Conservation (phyloP, 2,797 vertebrate species). For the Acipenser ruthenus region DNA sequence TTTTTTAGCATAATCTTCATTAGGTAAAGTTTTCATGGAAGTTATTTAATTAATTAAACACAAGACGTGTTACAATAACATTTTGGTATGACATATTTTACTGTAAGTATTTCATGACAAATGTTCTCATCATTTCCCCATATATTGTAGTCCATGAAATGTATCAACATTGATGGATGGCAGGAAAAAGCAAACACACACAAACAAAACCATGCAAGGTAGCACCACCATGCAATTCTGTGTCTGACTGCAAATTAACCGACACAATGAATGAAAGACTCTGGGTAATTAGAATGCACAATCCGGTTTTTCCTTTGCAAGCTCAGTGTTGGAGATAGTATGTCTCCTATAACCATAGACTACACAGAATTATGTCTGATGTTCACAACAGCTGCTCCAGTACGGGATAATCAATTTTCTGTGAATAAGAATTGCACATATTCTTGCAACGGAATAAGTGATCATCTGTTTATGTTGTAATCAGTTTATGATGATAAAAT, state of each 20-base stretch:
- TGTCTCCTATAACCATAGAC: not conserved
- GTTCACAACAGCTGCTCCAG: not conserved
- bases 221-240: not conserved
- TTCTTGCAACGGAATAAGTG: too few species aligned
- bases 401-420: not conserved
- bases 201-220: not conserved
- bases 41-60: too few species aligned
- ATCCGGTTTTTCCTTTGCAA: not conserved
- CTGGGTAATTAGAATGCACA: not conserved
- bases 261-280: not conserved
- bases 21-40: too few species aligned
- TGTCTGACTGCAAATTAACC: conserved; percentile 3
- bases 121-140: too few species aligned
- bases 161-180: too few species aligned
- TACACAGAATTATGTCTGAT: not conserved
- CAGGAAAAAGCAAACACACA: too few species aligned
- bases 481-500: not conserved
- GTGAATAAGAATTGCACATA: too few species aligned
- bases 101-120: too few species aligned
- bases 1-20: too few species aligned
- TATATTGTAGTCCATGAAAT: too few species aligned
- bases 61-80: too few species aligned
- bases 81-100: too few species aligned
- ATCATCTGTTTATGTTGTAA: not conserved
- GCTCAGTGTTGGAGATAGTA: not conserved